phyloP scores from a whole-genome alignment of 2,113 vertebrate species.

The Apeltes quadracus region DNA sequence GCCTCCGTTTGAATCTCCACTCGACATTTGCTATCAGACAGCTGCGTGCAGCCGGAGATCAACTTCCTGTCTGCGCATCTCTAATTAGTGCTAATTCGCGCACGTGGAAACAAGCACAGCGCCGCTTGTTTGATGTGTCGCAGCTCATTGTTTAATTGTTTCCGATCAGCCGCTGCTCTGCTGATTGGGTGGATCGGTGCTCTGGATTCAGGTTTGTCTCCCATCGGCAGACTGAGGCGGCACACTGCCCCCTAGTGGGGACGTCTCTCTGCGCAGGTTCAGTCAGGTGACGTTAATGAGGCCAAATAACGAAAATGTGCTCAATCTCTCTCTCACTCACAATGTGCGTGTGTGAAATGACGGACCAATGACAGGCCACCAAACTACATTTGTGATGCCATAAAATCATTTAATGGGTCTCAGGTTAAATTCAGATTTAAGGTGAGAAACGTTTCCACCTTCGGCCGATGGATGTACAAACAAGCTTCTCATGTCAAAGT shows the following conservation, averaged over 20 bases:
- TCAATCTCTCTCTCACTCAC: neutral
- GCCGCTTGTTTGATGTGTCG: conserved; percentile 55
- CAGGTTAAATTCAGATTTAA: no score
- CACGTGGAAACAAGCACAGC: conserved; percentile 38
- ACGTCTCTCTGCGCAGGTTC: neutral
- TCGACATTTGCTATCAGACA: conserved; percentile 64
- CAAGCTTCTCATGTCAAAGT: neutral
- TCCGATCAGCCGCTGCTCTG: conserved; percentile 29
- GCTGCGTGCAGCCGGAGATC: conserved; percentile 66
- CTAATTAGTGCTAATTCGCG: conserved; percentile 56
- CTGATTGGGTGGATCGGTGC: conserved; percentile 40
- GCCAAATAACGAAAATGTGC: neutral
- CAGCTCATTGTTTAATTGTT: conserved; percentile 49
- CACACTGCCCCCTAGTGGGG: conserved; percentile 68
- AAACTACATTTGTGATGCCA: no score
- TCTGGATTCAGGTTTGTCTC: conserved; percentile 38
- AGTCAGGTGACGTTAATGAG: neutral
- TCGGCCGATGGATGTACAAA: neutral
- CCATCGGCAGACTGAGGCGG: conserved; percentile 23
- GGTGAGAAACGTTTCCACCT: neutral
- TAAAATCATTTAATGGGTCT: no score
- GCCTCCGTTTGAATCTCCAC: conserved; percentile 54
- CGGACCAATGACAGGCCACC: no score
- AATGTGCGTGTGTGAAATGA: no score
- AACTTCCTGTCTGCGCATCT: conserved; percentile 43